Base-by-base conservation (phyloP, 2,888 invertebrate species). In the Notocelia uddmanniana region DNA sequence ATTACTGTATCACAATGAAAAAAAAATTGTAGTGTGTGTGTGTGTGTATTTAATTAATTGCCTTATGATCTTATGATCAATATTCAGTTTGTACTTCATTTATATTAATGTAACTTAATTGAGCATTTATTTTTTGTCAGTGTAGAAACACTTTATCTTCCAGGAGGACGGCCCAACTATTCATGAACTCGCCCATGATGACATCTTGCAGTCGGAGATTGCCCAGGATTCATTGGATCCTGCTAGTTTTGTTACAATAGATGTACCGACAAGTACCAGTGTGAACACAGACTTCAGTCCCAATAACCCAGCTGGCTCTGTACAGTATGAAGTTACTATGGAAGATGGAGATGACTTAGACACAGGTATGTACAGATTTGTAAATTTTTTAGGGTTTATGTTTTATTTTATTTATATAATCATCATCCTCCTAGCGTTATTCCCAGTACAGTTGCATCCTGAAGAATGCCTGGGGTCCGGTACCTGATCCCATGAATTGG, bases 91-190 rank as follows among this genome's bases (percentile, higher is more conserved):
- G 26, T 26, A 5, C 26, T 26, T 26, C 26, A 26, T 26, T 26
- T 26, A 26, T 26, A 26, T 3, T 26, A 26, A 26, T 26, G 26
- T 26, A 26, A 26, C 5, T 26, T 26, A 26, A 26, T 26, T 26
- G 26, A 26, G 26, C 5, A 5, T 26, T 2, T 26, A 31, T 31
- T 31, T 31, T 31, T n/a, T n/a, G n/a, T n/a, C n/a, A n/a, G n/a
- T n/a, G n/a, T n/a, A n/a, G 31, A 21, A 48, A 18, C 18, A 10
- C 15, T 48, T 23, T 62, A 54, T 63, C 21, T 84, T 85, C 21
- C 77, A 94, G 93, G 93, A 93, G 82, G 94, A 92, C 81, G 94
- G 94, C 6, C 94, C 94, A 18, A 94, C 92, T 45, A 94, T 94
- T 68, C 93, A 94, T 84, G 94, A 94, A 79, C 80, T 94, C 73